Conservation (phyloP, 1,140 invertebrate genomes). For the Drosophila ananassae region DNA sequence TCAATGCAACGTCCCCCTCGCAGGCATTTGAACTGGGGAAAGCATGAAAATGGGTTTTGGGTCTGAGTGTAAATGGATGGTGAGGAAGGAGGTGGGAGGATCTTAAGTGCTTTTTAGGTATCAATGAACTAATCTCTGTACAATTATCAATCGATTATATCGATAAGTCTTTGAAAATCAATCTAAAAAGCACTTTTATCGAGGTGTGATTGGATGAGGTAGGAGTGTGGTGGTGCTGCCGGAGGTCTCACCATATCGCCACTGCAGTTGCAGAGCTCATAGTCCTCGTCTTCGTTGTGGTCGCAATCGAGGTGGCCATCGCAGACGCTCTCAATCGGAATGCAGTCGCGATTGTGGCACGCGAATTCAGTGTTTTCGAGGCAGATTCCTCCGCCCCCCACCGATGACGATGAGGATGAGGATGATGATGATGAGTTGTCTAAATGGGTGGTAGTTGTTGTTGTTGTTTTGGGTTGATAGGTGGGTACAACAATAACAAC, state of each 20-base stretch:
- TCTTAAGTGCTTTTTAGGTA: conserved; percentile 4
- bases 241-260: conserved; percentile 80
- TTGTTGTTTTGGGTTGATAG: conserved; percentile 37
- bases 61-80: conserved; percentile 7
- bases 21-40: conserved; percentile 82
- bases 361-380: conserved; percentile 84
- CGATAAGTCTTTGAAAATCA: neutral
- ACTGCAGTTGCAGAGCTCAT: conserved; percentile 82
- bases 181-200: conserved; percentile 10
- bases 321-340: conserved; percentile 87
- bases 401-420: conserved; percentile 8
- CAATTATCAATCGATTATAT: neutral
- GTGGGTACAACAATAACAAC: conserved; percentile 54
- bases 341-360: conserved; percentile 85
- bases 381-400: conserved; percentile 54
- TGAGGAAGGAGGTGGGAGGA: conserved; percentile 4
- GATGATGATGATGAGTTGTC: conserved; percentile 53
- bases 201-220: neutral
- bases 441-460: conserved; percentile 41
- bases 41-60: conserved; percentile 35
- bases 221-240: neutral
- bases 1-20: conserved; percentile 84
- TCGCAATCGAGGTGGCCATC: conserved; percentile 93
- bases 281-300: conserved; percentile 91
- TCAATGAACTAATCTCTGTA: neutral